Percentiles rank a stretch among this genome's conserved stretches.
Conservation (phyloP, 1,140 invertebrate genomes). For the Drosophila kanapiae region DNA sequence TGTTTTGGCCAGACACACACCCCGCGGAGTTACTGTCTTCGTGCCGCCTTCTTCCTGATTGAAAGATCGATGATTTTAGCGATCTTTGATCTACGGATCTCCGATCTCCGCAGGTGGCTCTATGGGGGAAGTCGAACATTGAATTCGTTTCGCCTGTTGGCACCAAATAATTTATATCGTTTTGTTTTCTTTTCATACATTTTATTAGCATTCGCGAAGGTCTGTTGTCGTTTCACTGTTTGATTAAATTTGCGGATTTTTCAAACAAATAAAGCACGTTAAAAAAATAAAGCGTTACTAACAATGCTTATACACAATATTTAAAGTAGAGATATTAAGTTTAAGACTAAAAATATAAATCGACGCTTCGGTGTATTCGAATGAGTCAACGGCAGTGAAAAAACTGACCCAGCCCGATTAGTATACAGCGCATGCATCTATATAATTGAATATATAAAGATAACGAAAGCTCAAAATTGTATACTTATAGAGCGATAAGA, state of each 20-base stretch:
- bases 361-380: neutral
- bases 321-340: too few species aligned
- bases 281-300: neutral
- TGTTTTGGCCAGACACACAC: constrained; percentile 22
- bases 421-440: neutral
- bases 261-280: neutral
- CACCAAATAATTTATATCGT: constrained; percentile 42
- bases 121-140: constrained; percentile 24
- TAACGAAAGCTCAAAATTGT: constrained; percentile 9
- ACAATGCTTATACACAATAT: neutral
- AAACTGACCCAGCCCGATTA: neutral
- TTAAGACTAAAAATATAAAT: neutral
- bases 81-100: constrained; percentile 15
- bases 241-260: neutral
- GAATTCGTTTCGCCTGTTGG: constrained; percentile 33
- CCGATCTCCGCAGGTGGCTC: constrained; percentile 33
- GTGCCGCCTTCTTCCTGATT: constrained; percentile 17
- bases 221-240: neutral
- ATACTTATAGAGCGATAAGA: constrained; percentile 1
- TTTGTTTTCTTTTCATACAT: constrained; percentile 35
- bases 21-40: constrained; percentile 10
- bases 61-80: constrained; percentile 18
- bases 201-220: constrained; percentile 35
- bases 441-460: neutral
- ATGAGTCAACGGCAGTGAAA: neutral